Percentiles rank a stretch among this genome's conserved stretches.
Conservation (phyloP, 2,888 invertebrate genomes). For the Homarus gammarus region DNA sequence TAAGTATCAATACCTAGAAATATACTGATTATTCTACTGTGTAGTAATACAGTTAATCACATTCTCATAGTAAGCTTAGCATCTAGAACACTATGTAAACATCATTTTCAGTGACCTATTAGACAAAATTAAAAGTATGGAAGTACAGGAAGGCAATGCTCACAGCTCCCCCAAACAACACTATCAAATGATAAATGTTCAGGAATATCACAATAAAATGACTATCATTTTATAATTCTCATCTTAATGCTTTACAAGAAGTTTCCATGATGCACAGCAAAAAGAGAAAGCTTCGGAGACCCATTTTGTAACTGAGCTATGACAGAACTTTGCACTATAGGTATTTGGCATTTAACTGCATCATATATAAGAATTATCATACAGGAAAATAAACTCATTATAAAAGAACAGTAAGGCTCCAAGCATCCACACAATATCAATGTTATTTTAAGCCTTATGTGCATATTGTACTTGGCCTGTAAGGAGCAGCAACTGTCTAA, state of each 20-base stretch:
- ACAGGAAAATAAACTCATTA: background rate
- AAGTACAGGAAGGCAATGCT: background rate
- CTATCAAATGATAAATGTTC: background rate
- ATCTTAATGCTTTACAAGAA: background rate
- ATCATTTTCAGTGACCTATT: background rate
- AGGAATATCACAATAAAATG: background rate
- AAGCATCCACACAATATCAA: background rate
- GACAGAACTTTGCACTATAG: background rate
- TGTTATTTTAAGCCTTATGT: background rate
- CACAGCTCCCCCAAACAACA: background rate
- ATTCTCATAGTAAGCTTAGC: background rate
- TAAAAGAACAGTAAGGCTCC: background rate
- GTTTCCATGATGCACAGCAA: background rate
- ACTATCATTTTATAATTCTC: background rate
- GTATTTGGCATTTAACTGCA: background rate
- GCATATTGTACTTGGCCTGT: too few species aligned
- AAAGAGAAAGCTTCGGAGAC: background rate
- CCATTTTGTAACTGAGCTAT: background rate
- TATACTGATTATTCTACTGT: conserved; percentile 15
- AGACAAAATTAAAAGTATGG: background rate
- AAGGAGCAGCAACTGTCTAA: too few species aligned
- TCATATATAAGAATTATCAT: background rate
- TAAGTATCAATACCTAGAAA: conserved; percentile 15
- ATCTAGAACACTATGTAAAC: background rate
- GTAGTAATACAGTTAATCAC: conserved; percentile 6